phyloP scores from a whole-genome alignment of 2,888 invertebrate genomes.

The Acrocera orbiculus region DNA sequence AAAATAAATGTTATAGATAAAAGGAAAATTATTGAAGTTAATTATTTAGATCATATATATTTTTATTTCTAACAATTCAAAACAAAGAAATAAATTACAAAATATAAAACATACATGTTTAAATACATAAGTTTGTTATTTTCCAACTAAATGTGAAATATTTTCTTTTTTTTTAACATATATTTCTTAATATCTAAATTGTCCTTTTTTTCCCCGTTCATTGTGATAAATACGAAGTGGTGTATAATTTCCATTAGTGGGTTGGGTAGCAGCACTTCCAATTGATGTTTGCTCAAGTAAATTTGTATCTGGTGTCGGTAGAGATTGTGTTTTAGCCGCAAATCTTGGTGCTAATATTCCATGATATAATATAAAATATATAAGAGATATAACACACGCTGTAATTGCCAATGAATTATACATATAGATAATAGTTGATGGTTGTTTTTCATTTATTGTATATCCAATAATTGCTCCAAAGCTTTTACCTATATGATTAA shows the following conservation, averaged over 20 bases:
- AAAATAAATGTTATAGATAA: neutral
- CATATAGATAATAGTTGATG: constrained; percentile 21
- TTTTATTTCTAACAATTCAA: no score
- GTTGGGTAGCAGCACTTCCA: constrained; percentile 3
- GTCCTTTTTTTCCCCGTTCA: constrained; percentile 60
- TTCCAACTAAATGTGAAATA: neutral
- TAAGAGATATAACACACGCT: constrained; percentile 43
- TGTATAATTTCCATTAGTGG: constrained; percentile 49
- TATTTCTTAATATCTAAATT: constrained; percentile 62
- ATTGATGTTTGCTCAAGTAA: constrained; percentile 10
- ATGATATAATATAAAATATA: constrained; percentile 58
- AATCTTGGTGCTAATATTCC: constrained; percentile 55
- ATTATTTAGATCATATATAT: no score
- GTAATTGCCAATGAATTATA: constrained; percentile 48
- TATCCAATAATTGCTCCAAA: constrained; percentile 51
- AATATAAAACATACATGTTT: no score
- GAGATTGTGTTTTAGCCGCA: constrained; percentile 45
- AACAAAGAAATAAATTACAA: no score
- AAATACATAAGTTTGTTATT: no score
- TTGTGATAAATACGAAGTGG: constrained; percentile 68
- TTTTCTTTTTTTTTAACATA: neutral
- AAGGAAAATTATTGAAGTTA: neutral
- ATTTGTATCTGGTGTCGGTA: constrained; percentile 29
- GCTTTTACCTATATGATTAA: constrained; percentile 47
- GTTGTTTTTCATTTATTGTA: constrained; percentile 27